Evolutionary conservation across 2,797 vertebrate genomes (phyloP).

Genomic region (Sphenodon punctatus): DNA sequence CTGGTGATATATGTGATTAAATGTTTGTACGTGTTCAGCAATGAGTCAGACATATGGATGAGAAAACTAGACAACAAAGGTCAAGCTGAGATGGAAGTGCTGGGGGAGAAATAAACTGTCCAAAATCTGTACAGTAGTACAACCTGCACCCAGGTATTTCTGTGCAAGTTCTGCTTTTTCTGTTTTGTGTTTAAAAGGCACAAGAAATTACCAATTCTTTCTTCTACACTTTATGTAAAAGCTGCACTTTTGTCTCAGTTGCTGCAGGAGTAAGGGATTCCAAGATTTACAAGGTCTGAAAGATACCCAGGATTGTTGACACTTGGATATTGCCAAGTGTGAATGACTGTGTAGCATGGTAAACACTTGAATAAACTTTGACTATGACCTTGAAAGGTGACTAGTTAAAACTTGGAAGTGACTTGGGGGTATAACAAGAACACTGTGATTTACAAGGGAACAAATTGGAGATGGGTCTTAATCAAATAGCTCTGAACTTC

Average conservation of each 20-base stretch:
- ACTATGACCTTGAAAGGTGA: neutral
- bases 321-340: neutral
- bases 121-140: neutral
- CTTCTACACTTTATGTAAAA: no score
- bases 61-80: neutral
- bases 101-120: neutral
- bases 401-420: neutral
- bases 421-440: neutral
- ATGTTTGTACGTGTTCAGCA: neutral
- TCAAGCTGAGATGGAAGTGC: neutral
- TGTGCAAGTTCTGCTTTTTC: neutral
- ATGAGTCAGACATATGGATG: neutral
- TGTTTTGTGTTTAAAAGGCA: no score
- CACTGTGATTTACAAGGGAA: neutral
- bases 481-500: neutral
- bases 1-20: constrained; percentile 4
- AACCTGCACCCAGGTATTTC: neutral
- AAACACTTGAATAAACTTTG: neutral
- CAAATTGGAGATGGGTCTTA: neutral
- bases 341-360: neutral
- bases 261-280: no score
- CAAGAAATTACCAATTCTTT: no score
- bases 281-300: no score
- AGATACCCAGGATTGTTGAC: no score
- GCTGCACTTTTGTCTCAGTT: neutral